phyloP scores from a whole-genome alignment of 1,140 invertebrate species.

The Bombus waltoni region DNA sequence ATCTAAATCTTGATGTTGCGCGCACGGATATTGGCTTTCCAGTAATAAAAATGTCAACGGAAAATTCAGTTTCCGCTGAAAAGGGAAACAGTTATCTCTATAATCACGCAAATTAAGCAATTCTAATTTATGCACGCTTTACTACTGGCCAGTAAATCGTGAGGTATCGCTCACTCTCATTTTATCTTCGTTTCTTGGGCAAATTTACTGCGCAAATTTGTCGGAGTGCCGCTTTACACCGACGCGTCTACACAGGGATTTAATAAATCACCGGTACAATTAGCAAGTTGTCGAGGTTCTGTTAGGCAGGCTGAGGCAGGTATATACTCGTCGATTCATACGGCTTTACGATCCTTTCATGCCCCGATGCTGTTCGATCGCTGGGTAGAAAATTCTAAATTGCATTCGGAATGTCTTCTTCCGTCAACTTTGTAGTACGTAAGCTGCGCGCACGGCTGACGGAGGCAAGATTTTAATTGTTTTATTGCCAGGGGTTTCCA shows the following conservation, averaged over 20 bases:
- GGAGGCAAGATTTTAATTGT: constrained; percentile 61
- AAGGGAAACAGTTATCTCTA: neutral
- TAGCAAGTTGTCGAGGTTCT: constrained; percentile 10
- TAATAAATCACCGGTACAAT: constrained; percentile 46
- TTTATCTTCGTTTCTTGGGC: neutral
- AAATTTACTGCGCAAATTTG: constrained; percentile 32
- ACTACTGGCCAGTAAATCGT: neutral
- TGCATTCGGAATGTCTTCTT: neutral
- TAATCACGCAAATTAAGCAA: neutral
- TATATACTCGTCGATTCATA: constrained; percentile 18
- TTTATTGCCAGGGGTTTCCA: constrained; percentile 70
- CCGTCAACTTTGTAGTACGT: neutral
- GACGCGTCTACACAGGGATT: neutral
- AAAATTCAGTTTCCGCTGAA: neutral
- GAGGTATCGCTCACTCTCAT: no score
- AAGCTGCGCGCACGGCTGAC: neutral
- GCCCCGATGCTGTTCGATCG: neutral
- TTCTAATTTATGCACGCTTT: neutral
- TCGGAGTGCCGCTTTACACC: neutral
- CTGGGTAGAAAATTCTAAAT: neutral
- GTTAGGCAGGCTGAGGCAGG: neutral
- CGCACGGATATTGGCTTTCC: neutral
- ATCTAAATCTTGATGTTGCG: neutral
- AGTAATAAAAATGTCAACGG: neutral
- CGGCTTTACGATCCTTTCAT: constrained; percentile 11